Percentiles rank a stretch among this genome's conserved stretches.
phyloP scores from a whole-genome alignment of 37 sponge, comb jelly and placozoan genomes.

The Dysidea cf. avara region DNA sequence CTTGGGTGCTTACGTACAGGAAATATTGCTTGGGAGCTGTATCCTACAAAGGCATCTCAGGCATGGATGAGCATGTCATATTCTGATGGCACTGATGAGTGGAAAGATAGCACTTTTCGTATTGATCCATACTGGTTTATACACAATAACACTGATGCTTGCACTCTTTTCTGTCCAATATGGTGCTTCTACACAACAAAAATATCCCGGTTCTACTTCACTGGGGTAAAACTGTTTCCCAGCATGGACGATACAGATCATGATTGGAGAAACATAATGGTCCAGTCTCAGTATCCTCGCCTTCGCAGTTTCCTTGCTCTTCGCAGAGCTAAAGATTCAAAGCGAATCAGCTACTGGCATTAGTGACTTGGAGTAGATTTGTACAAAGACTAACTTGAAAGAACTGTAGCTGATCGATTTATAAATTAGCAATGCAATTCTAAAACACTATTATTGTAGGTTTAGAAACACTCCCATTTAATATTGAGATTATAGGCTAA shows the following conservation, averaged over 20 bases:
- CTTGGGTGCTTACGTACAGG: neutral
- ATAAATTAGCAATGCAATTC: no score
- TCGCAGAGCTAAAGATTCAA: no score
- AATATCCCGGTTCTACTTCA: constrained; percentile 11
- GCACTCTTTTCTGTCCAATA: constrained; percentile 17
- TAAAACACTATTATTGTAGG: no score
- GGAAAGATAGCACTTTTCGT: constrained; percentile 27
- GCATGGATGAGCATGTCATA: constrained; percentile 55
- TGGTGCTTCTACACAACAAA: neutral
- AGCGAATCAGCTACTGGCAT: no score
- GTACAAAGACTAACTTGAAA: no score
- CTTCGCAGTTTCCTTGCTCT: no score
- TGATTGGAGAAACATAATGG: no score
- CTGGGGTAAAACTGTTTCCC: constrained; percentile 48
- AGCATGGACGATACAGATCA: neutral
- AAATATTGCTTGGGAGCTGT: constrained; percentile 30
- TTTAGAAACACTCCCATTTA: no score
- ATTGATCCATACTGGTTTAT: constrained; percentile 32
- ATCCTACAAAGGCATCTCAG: constrained; percentile 26
- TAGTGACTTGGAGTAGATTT: no score
- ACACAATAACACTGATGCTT: constrained; percentile 3
- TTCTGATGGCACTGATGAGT: constrained; percentile 14
- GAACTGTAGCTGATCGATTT: no score
- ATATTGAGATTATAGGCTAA: no score
- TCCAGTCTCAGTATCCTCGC: no score